Conservation (phyloP, 2,113 vertebrate species). For the Microcebus murinus region DNA sequence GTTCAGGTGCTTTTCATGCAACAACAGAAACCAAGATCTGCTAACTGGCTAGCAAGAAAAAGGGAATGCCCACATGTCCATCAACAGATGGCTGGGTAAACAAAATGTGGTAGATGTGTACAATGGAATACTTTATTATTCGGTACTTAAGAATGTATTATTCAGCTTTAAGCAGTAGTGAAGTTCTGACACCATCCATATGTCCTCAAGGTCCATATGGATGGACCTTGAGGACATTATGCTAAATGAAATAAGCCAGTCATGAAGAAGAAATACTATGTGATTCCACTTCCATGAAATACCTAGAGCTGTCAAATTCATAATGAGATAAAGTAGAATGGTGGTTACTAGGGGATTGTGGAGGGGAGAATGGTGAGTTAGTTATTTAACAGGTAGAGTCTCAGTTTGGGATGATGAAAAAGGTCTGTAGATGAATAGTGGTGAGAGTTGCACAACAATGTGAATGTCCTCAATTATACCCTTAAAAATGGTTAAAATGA, state of each 20-base stretch:
- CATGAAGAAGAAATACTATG: neutral
- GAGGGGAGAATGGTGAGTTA: neutral
- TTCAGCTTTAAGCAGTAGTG: neutral
- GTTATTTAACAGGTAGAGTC: neutral
- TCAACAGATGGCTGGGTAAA: neutral
- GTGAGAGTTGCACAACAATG: neutral
- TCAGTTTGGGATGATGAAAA: neutral
- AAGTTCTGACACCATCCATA: neutral
- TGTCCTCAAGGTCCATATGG: no score
- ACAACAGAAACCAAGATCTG: neutral
- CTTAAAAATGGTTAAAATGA: neutral
- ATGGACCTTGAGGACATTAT: neutral
- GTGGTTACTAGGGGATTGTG: neutral
- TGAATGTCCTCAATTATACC: neutral
- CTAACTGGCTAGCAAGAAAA: neutral
- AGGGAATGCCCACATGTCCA: no score
- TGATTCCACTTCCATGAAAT: neutral
- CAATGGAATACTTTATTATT: neutral
- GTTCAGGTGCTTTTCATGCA: neutral
- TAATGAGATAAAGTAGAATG: neutral
- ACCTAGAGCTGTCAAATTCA: neutral
- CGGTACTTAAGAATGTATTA: neutral
- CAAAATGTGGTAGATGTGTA: neutral
- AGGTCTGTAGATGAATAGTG: neutral
- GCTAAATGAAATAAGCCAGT: neutral